Evolutionary conservation across 1,140 invertebrate species (phyloP).

Genomic region (Drosophila subobscura): DNA sequence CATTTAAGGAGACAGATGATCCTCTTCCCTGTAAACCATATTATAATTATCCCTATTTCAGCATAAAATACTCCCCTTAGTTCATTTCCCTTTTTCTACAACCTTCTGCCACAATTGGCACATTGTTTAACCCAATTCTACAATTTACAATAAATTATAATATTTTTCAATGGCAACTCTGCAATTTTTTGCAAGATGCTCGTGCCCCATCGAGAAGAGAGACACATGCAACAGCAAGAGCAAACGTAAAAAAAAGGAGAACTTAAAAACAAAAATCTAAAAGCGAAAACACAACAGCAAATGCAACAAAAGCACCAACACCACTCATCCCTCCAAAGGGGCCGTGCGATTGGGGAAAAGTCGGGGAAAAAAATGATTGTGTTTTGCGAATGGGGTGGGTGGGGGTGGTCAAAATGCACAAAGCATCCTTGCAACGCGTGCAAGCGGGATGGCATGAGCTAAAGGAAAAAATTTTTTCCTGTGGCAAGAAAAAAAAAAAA

Average conservation of each 20-base stretch:
- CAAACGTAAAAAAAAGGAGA: conserved; percentile 22
- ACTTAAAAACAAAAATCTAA: conserved; percentile 70
- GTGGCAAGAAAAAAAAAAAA: conserved; percentile 58
- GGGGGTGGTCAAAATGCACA: conserved; percentile 60
- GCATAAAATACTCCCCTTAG: too few species aligned
- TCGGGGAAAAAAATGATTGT: conserved; percentile 49
- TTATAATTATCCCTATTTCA: too few species aligned
- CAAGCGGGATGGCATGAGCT: conserved; percentile 54
- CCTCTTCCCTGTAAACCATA: too few species aligned
- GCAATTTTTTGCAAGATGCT: conserved; percentile 34
- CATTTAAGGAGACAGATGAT: too few species aligned
- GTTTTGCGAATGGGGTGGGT: conserved; percentile 53
- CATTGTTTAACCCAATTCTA: conserved; percentile 57
- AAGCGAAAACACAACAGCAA: conserved; percentile 60
- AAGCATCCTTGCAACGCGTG: conserved; percentile 36
- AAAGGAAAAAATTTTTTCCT: conserved; percentile 75
- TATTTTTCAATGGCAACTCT: conserved; percentile 76
- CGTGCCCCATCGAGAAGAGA: too few species aligned
- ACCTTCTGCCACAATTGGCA: conserved; percentile 15
- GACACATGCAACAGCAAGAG: not conserved
- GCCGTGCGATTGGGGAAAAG: conserved; percentile 28
- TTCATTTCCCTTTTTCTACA: not conserved
- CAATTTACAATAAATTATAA: conserved; percentile 63
- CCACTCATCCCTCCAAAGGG: conserved; percentile 11
- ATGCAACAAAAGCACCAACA: conserved; percentile 21